A percentile compares a stretch with the other conserved stretches of the same genome.
Evolutionary conservation across 2,888 invertebrate species (phyloP).

Genomic region (Paralinhomoeus sp.): DNA sequence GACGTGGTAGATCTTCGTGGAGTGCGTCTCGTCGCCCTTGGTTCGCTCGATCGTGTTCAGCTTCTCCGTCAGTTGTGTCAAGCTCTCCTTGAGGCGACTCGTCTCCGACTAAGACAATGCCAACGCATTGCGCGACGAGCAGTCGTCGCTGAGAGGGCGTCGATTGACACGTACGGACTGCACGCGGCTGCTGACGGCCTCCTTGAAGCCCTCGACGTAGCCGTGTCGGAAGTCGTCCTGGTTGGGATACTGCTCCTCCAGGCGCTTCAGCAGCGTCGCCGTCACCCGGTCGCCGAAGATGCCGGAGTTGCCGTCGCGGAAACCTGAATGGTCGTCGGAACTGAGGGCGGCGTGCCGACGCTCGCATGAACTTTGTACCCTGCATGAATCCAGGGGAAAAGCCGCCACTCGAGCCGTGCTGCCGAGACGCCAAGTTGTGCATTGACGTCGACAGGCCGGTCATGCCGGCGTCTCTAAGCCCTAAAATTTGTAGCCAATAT

Average conservation of each 20-base stretch:
- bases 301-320: slow-evolving; percentile 23
- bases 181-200: slow-evolving; percentile 18
- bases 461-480: slow-evolving; percentile 20
- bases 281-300: slow-evolving; percentile 23
- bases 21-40: slow-evolving; percentile 24
- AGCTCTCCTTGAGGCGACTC: too few species aligned
- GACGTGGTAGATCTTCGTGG: slow-evolving; percentile 26
- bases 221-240: slow-evolving; percentile 25
- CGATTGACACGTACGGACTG: too few species aligned
- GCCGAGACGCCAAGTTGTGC: slow-evolving; percentile 20
- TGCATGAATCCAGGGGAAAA: slow-evolving; percentile 26
- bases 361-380: slow-evolving; percentile 14
- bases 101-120: too few species aligned
- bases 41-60: slow-evolving; percentile 20
- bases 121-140: too few species aligned
- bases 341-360: too few species aligned
- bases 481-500: too few species aligned
- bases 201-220: slow-evolving; percentile 25
- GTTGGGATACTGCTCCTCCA: slow-evolving; percentile 24
- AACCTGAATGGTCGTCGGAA: too few species aligned
- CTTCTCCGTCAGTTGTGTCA: not conserved
- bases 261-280: slow-evolving; percentile 18
- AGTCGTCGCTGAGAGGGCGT: too few species aligned
- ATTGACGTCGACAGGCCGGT: slow-evolving; percentile 23
- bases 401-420: slow-evolving; percentile 11